Conservation (phyloP, 2,113 vertebrate genomes). For the Megaptera novaeangliae region DNA sequence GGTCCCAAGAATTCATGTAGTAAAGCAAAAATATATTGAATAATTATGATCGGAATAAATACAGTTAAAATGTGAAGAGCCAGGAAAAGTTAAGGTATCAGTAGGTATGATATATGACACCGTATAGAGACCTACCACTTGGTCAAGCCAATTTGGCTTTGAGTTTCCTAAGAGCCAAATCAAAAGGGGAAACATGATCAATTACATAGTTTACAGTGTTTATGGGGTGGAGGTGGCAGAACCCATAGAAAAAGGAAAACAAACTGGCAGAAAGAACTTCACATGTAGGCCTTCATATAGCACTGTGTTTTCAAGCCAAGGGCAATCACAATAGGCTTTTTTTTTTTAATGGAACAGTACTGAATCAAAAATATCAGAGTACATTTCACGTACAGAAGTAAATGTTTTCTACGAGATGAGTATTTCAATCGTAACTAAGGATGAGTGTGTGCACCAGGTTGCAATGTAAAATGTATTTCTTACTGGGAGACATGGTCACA, state of each 20-base stretch:
- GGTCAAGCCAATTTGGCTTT: not conserved
- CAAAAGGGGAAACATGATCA: not conserved
- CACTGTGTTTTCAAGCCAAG: not conserved
- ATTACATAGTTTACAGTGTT: not conserved
- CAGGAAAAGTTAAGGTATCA: not conserved
- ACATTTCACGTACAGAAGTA: not conserved
- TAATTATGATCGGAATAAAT: conserved; percentile 9
- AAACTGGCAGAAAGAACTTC: conserved; percentile 15
- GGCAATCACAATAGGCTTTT: not conserved
- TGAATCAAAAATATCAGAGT: not conserved
- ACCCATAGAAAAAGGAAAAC: not conserved
- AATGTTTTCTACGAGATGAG: conserved; percentile 7
- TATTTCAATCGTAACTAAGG: not conserved
- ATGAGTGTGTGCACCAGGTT: not conserved
- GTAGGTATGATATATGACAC: not conserved
- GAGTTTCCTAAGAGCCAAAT: not conserved
- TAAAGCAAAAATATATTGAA: conserved; percentile 44
- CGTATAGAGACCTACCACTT: not conserved
- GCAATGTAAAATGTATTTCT: conserved; percentile 11
- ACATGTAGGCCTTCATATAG: not conserved
- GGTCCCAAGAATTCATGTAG: not conserved
- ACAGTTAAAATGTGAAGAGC: not conserved
- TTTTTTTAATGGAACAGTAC: not conserved
- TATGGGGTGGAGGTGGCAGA: not conserved
- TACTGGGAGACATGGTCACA: not conserved